Evolutionary conservation across 2,797 vertebrate genomes (phyloP).

Genomic region (Acanthiza pusilla): DNA sequence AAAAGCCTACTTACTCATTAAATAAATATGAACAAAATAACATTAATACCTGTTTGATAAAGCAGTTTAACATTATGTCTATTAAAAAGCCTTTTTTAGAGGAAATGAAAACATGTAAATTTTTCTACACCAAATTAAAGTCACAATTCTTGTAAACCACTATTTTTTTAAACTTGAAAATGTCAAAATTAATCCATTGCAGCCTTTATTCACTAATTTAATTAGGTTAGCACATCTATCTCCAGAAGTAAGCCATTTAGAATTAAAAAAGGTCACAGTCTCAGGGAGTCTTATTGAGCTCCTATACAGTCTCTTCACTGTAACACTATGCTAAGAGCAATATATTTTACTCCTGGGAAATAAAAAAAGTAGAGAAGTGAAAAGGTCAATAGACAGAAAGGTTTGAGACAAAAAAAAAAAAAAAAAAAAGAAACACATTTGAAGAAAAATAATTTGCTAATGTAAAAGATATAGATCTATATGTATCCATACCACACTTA

Average conservation of each 20-base stretch:
- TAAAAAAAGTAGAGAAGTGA: not conserved
- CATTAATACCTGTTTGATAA: not conserved
- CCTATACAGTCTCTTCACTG: not conserved
- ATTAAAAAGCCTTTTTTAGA: rapidly evolving
- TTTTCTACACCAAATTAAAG: not conserved
- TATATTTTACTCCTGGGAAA: not conserved
- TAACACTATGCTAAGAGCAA: not conserved
- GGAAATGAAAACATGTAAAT: not conserved
- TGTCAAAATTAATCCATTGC: not conserved
- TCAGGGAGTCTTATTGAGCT: not conserved
- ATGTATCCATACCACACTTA: not conserved
- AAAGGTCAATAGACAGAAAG: not conserved
- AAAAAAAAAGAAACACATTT: not conserved
- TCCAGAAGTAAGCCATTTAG: not conserved
- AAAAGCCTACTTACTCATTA: not conserved
- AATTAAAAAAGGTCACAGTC: not conserved
- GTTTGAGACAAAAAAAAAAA: not conserved
- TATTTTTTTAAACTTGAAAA: not conserved
- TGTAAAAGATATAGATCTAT: not conserved
- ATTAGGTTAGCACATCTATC: not conserved
- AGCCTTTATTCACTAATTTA: not conserved
- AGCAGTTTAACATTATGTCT: not conserved
- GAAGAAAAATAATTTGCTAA: not conserved
- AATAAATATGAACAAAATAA: not conserved
- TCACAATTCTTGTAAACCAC: not conserved